These are phyloP conservation scores for Monomorium pharaonis DNA, from an alignment of 1,140 invertebrate genomes.

Conservation along the genomic window DNA sequence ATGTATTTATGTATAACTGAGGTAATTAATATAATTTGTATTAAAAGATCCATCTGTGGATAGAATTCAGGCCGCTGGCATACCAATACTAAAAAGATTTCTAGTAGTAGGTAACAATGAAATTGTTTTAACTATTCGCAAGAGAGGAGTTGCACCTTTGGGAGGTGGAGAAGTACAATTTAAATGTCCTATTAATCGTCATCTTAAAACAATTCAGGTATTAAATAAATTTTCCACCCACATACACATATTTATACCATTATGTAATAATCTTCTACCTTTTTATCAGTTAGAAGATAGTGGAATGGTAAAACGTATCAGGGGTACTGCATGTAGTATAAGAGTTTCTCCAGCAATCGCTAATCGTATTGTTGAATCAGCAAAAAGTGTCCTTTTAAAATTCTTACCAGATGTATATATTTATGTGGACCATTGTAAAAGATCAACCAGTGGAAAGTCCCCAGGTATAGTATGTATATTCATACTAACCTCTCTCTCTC, in stretches of 20 bases:
- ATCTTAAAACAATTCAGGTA: constrained; percentile 89
- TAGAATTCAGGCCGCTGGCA: constrained; percentile 91
- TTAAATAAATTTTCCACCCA: constrained; percentile 19
- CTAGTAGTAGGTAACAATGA: constrained; percentile 95
- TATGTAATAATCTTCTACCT: neutral
- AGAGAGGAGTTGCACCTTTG: constrained; percentile 93
- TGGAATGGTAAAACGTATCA: constrained; percentile 97
- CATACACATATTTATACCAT: neutral
- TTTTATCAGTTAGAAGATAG: constrained; percentile 88
- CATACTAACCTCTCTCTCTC: neutral
- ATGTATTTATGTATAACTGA: neutral
- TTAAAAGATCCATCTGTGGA: constrained; percentile 92
- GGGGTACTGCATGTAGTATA: constrained; percentile 95
- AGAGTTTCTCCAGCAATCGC: constrained; percentile 96
- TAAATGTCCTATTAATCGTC: constrained; percentile 92
- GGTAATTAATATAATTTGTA: constrained; percentile 12
- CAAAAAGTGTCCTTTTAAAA: constrained; percentile 95
- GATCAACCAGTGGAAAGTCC: constrained; percentile 94
- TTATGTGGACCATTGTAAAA: constrained; percentile 95
- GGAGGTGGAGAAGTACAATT: constrained; percentile 97
- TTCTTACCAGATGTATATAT: constrained; percentile 98
- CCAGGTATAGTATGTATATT: constrained; percentile 85
- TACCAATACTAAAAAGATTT: constrained; percentile 94
- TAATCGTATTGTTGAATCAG: constrained; percentile 96
- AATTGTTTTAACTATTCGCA: constrained; percentile 93